These are phyloP conservation scores for Drosophila peninsularis DNA, from an alignment of 2,888 invertebrate genomes.

Conservation along the genomic window DNA sequence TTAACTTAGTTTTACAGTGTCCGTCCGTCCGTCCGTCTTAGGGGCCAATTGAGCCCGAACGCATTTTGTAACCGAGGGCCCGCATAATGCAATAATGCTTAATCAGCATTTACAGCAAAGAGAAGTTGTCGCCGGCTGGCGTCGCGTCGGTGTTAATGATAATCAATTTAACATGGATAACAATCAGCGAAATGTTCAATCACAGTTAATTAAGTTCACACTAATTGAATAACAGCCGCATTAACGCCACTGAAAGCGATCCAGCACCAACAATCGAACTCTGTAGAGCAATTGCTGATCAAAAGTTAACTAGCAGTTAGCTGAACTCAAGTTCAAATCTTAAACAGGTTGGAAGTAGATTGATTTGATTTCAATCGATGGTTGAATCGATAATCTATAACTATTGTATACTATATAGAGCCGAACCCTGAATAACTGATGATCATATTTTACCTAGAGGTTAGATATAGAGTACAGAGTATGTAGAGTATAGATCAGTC, in stretches of 20 bases:
- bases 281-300: background rate
- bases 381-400: no score
- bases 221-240: slow-evolving; percentile 82
- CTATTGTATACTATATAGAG: background rate
- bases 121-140: background rate
- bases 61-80: slow-evolving; percentile 67
- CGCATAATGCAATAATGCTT: slow-evolving; percentile 74
- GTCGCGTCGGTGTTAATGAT: slow-evolving; percentile 54
- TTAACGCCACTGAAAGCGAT: slow-evolving; percentile 25
- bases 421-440: no score
- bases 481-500: slow-evolving; percentile 6
- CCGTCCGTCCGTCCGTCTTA: slow-evolving; percentile 26
- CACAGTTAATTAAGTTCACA: slow-evolving; percentile 84
- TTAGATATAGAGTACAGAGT: slow-evolving; percentile 3
- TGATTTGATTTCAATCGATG: no score
- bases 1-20: background rate
- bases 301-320: no score
- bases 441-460: no score
- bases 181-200: slow-evolving; percentile 81
- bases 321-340: no score
- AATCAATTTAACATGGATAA: slow-evolving; percentile 73
- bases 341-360: no score
- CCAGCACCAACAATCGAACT: slow-evolving; percentile 2
- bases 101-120: slow-evolving; percentile 67
- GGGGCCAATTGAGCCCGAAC: slow-evolving; percentile 70